Evolutionary conservation across 2,888 invertebrate species (phyloP).

Genomic region (Drosophila pseudotalamancana): DNA sequence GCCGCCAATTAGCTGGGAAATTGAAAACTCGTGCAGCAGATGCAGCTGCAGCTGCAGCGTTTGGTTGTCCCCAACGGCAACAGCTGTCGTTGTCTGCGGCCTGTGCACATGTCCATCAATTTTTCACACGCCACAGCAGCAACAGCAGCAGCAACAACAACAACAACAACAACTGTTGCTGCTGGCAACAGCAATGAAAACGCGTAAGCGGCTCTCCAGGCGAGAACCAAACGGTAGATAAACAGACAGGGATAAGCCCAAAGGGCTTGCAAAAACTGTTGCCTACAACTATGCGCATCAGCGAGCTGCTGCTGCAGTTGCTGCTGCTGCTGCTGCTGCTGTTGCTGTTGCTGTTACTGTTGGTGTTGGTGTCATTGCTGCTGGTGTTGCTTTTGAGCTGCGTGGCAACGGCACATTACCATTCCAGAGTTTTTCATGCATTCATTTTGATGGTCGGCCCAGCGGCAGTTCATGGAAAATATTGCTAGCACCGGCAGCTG

Average conservation of each 20-base stretch:
- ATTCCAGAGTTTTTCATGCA: slow-evolving; percentile 74
- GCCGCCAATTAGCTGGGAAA: slow-evolving; percentile 67
- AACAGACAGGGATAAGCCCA: slow-evolving; percentile 56
- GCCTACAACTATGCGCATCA: slow-evolving; percentile 46
- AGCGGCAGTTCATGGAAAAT: slow-evolving; percentile 55
- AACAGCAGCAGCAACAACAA: slow-evolving; percentile 7
- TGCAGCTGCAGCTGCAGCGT: no score
- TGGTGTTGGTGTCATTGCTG: slow-evolving; percentile 2
- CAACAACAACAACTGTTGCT: slow-evolving; percentile 43
- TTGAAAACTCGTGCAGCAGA: slow-evolving; percentile 46
- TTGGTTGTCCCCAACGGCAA: slow-evolving; percentile 9
- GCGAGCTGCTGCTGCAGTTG: slow-evolving; percentile 24
- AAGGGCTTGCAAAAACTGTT: slow-evolving; percentile 37
- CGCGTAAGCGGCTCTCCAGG: slow-evolving; percentile 61
- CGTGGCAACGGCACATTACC: slow-evolving; percentile 71
- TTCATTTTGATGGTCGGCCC: slow-evolving; percentile 68
- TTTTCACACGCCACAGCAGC: slow-evolving; percentile 45
- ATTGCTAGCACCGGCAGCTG: slow-evolving; percentile 34
- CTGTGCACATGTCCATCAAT: slow-evolving; percentile 66
- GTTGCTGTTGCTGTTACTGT: slow-evolving; percentile 1
- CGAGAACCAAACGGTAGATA: slow-evolving; percentile 50
- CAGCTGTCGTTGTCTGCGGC: slow-evolving; percentile 40
- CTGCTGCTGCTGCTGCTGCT: neutral
- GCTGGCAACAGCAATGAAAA: slow-evolving; percentile 59
- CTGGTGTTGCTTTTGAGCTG: slow-evolving; percentile 27